Percentiles rank a stretch among this genome's conserved stretches.
Evolutionary conservation across 2,888 invertebrate species (phyloP).

Genomic region (Harpalus rubripes): DNA sequence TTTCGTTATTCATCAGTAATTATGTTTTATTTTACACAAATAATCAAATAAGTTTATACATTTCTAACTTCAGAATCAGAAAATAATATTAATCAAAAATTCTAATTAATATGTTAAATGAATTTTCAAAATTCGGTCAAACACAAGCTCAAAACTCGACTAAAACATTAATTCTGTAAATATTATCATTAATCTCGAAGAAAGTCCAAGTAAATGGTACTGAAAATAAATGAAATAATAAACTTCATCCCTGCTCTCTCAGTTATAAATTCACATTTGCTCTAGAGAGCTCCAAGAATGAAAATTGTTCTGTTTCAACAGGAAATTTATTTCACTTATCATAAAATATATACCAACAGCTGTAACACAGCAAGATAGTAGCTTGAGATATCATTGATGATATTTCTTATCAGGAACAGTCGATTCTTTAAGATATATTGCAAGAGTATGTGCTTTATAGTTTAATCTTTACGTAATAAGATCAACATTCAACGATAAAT

Average conservation of each 20-base stretch:
- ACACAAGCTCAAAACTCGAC: neutral
- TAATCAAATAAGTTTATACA: no score
- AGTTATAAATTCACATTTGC: constrained; percentile 5
- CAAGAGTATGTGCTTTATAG: neutral
- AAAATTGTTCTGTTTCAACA: neutral
- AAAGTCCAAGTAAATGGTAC: neutral
- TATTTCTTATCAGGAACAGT: neutral
- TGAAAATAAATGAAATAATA: neutral
- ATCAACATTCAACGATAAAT: no score
- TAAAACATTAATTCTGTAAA: neutral
- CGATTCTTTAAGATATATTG: neutral
- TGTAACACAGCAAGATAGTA: neutral
- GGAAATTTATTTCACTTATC: neutral
- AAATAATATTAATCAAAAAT: no score
- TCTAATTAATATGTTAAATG: no score
- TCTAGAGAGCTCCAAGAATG: neutral
- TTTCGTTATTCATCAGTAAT: no score
- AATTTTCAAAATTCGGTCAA: neutral
- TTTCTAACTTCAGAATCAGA: no score
- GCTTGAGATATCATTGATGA: neutral
- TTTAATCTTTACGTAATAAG: no score
- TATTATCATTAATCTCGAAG: neutral
- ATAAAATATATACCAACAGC: neutral
- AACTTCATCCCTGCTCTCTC: neutral
- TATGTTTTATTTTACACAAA: no score